Percentiles rank a stretch among this genome's conserved stretches.
Evolutionary conservation across 1,140 invertebrate genomes (phyloP).

Genomic region (Lycorma delicatula): DNA sequence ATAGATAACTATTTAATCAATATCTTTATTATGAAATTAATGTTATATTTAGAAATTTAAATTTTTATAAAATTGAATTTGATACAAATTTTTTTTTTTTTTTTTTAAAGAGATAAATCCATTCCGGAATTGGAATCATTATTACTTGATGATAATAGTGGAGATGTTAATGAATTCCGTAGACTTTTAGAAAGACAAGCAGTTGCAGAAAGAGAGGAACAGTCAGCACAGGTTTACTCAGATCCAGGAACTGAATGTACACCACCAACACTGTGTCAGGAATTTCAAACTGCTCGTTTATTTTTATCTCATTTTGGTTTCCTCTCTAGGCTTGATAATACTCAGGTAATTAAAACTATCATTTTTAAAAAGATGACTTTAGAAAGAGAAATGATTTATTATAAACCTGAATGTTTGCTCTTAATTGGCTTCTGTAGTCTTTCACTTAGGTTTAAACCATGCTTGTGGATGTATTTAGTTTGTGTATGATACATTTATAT

Average conservation of each 20-base stretch:
- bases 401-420: not conserved
- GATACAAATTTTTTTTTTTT: slow-evolving; percentile 12
- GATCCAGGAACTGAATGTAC: slow-evolving; percentile 54
- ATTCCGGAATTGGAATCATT: slow-evolving; percentile 69
- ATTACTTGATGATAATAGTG: slow-evolving; percentile 46
- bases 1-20: no score
- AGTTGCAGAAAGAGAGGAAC: slow-evolving; percentile 42
- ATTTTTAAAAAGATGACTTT: no score
- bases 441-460: not conserved
- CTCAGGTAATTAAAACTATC: slow-evolving; percentile 16
- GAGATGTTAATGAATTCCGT: slow-evolving; percentile 45
- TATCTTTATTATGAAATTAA: no score
- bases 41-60: no score
- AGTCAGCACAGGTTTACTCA: slow-evolving; percentile 22
- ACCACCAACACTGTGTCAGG: slow-evolving; percentile 72
- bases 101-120: slow-evolving; percentile 59
- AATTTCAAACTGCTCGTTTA: slow-evolving; percentile 88
- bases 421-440: not conserved
- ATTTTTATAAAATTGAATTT: no score
- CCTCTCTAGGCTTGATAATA: slow-evolving; percentile 39
- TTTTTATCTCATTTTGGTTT: slow-evolving; percentile 93
- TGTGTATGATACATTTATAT: no score
- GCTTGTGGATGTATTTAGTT: no score
- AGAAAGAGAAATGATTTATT: not conserved
- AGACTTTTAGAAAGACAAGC: slow-evolving; percentile 47